Evolutionary conservation across 1,140 invertebrate genomes (phyloP).

Genomic region (Drosophila hydei): DNA sequence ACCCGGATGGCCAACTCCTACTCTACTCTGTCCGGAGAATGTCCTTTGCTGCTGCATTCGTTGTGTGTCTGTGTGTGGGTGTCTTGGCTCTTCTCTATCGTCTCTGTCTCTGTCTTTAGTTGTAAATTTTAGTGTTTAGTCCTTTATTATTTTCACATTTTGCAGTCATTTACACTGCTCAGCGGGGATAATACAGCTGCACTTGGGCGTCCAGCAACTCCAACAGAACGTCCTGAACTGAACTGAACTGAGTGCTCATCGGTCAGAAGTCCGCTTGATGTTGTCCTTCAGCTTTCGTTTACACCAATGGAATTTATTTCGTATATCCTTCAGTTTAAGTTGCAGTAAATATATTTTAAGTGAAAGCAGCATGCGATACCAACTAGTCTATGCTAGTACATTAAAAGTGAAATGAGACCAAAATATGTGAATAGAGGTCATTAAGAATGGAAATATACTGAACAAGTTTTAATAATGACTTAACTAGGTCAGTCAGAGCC

Average conservation of each 20-base stretch:
- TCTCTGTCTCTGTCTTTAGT: slow-evolving; percentile 31
- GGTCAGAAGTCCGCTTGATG: slow-evolving; percentile 44
- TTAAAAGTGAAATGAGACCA: background rate
- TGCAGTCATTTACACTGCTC: slow-evolving; percentile 53
- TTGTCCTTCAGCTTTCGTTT: slow-evolving; percentile 34
- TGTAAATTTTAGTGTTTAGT: slow-evolving; percentile 63
- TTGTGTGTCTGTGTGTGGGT: background rate
- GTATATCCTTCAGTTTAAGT: slow-evolving; percentile 27
- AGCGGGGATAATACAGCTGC: slow-evolving; percentile 39
- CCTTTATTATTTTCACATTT: slow-evolving; percentile 67
- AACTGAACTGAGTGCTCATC: slow-evolving; percentile 30
- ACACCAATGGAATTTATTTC: slow-evolving; percentile 14
- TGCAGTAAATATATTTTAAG: slow-evolving; percentile 31
- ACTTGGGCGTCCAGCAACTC: slow-evolving; percentile 25
- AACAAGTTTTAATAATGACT: too few species aligned
- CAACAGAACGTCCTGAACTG: slow-evolving; percentile 12
- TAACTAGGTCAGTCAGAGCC: too few species aligned
- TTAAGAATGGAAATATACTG: too few species aligned
- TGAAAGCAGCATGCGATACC: slow-evolving; percentile 1
- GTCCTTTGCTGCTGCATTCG: slow-evolving; percentile 36
- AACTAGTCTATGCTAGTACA: background rate
- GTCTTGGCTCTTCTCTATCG: slow-evolving; percentile 17
- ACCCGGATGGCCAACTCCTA: slow-evolving; percentile 11
- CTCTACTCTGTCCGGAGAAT: slow-evolving; percentile 6
- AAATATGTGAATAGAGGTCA: too few species aligned